Base-by-base conservation (phyloP, 2,113 vertebrate genomes). In the Chionomys nivalis region DNA sequence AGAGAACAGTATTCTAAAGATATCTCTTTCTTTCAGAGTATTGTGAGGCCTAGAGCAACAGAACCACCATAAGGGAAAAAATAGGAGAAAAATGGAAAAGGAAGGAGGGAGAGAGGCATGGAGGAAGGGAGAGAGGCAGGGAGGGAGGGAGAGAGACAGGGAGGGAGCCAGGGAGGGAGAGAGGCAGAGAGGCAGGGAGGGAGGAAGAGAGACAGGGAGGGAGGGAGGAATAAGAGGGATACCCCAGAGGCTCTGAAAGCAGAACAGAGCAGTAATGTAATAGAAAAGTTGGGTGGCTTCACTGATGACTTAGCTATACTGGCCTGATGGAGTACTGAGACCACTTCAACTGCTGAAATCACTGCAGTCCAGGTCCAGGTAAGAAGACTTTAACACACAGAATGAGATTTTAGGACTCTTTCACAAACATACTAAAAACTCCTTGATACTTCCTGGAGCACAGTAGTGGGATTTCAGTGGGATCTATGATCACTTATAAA, bases 1-100 rank as follows among this genome's bases (percentile, higher is more conserved):
- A 95, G 73, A 42, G 55, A 58, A 33, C 19, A 81, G n/a, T 89
- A 52, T 86, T 86, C 73, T 92, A 95, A 94, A 47, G 87, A 61
- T 78, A 85, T 89, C 31, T 77, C 44, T 47, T 16, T 65, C 65
- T 55, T n/a, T 70, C 44, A 52, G 33, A 83, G 66, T 42, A 73
- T 7, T 73, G 68, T 66, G 47, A 90, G n/a, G n/a, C 44, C 42
- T 81, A 16, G 33, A 94, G 66, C 33, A 73, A 94, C 36, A 11
- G 17, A 3, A 63, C 10, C 6, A 81, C 23, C 52, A 36, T 23
- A 94, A 47, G 2, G 65, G 5, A 49, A 77, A 36, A 6, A 19
- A 70, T 3, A 44, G 7, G 26, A 24, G 4, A 17, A 12, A 26
- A 63, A 23, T 49, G 65, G 1, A 52, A 26, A 42, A 33, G 5